These are phyloP conservation scores for Myotis planiceps DNA, from an alignment of 2,797 vertebrate genomes.

Conservation along the genomic window DNA sequence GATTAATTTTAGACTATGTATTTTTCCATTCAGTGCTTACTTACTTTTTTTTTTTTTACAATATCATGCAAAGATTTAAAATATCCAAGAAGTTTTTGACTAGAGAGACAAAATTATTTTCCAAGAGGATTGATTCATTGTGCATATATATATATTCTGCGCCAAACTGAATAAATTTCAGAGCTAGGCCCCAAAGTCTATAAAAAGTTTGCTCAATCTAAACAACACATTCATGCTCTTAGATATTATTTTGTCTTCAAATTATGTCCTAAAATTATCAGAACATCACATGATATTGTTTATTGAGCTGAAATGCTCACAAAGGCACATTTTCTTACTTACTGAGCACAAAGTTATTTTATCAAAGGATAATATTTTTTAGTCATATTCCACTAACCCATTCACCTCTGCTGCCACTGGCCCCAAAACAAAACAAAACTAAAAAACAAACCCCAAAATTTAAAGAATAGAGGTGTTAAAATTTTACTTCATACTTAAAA, in stretches of 20 bases:
- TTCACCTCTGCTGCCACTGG: neutral
- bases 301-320: neutral
- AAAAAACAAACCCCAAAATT: neutral
- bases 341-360: neutral
- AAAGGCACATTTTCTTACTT: neutral
- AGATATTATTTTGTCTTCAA: slow-evolving; percentile 21
- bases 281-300: neutral
- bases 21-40: slow-evolving; percentile 1
- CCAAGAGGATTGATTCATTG: slow-evolving; percentile 44
- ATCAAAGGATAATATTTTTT: neutral
- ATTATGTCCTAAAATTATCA: neutral
- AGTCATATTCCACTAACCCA: neutral
- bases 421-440: neutral
- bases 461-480: neutral
- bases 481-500: neutral
- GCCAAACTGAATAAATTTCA: slow-evolving; percentile 55
- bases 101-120: slow-evolving; percentile 50
- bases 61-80: slow-evolving; percentile 64
- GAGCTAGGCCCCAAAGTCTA: neutral
- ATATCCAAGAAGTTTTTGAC: slow-evolving; percentile 53
- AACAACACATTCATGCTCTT: neutral
- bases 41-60: slow-evolving; percentile 61
- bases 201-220: neutral
- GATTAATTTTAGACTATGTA: slow-evolving; percentile 56
- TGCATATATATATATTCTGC: slow-evolving; percentile 37